phyloP scores from a whole-genome alignment of 1,140 invertebrate species.

The Drosophila pectinifera region DNA sequence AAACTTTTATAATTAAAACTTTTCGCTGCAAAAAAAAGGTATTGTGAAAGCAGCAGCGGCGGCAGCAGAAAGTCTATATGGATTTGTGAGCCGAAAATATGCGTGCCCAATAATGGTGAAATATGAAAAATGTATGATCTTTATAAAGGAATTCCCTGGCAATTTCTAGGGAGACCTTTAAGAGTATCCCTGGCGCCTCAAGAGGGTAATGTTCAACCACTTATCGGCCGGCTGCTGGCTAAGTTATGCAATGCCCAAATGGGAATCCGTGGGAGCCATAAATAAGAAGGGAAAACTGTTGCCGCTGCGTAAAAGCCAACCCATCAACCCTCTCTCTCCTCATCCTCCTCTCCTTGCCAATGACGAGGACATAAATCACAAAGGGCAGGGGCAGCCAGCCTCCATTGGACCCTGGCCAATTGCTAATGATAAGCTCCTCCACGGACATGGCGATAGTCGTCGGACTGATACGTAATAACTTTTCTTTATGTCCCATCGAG shows the following conservation, averaged over 20 bases:
- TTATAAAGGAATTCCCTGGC: background rate
- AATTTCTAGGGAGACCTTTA: conserved; percentile 6
- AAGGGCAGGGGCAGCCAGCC: conserved; percentile 9
- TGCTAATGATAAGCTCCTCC: conserved; percentile 41
- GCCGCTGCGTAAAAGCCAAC: conserved; percentile 43
- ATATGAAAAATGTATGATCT: conserved; percentile 32
- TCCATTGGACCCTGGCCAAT: conserved; percentile 26
- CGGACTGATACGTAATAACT: conserved; percentile 23
- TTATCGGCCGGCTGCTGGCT: conserved; percentile 33
- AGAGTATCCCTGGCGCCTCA: conserved; percentile 11
- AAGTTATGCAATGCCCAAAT: conserved; percentile 44
- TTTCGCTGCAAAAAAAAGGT: conserved; percentile 51
- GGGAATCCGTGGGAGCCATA: conserved; percentile 45
- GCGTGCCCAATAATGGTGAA: conserved; percentile 18
- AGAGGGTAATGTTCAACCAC: conserved; percentile 25
- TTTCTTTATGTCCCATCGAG: conserved; percentile 9
- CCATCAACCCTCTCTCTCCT: background rate
- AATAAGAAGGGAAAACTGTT: conserved; percentile 47
- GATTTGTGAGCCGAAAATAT: conserved; percentile 37
- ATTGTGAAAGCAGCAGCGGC: conserved; percentile 8
- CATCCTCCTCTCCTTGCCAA: conserved; percentile 1
- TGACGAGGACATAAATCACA: conserved; percentile 48
- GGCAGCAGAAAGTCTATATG: conserved; percentile 50
- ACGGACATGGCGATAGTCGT: conserved; percentile 10
- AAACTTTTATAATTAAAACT: conserved; percentile 79